phyloP scores from a whole-genome alignment of 2,888 invertebrate species.

The Drosophila mimetica region DNA sequence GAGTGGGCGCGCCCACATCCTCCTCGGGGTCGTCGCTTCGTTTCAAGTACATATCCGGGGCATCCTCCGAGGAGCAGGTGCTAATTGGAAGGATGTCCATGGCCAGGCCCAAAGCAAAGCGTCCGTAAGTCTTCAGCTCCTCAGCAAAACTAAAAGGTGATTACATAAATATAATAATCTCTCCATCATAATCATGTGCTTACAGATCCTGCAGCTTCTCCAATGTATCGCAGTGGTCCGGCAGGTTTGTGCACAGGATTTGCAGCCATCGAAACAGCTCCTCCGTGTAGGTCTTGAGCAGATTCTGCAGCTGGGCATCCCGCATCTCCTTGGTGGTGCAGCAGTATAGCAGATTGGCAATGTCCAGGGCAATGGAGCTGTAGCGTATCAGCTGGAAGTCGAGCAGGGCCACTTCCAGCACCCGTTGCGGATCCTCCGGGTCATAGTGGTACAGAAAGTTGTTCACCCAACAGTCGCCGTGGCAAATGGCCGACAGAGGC shows the following conservation, averaged over 20 bases:
- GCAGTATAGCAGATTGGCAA: constrained; percentile 88
- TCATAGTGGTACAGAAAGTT: constrained; percentile 88
- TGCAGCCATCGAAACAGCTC: constrained; percentile 86
- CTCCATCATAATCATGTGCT: neutral
- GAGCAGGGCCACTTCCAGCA: constrained; percentile 87
- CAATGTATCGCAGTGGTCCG: constrained; percentile 83
- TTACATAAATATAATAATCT: neutral
- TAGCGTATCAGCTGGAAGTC: constrained; percentile 90
- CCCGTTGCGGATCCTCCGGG: constrained; percentile 82
- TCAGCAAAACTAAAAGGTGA: constrained; percentile 85
- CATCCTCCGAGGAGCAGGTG: constrained; percentile 89
- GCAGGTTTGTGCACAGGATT: constrained; percentile 85
- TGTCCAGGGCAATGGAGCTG: constrained; percentile 89
- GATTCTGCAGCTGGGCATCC: constrained; percentile 86
- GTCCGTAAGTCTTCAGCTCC: constrained; percentile 87
- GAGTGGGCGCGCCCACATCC: constrained; percentile 79
- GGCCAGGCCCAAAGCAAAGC: constrained; percentile 89
- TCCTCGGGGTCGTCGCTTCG: constrained; percentile 81
- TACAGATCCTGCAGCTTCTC: constrained; percentile 84
- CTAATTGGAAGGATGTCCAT: constrained; percentile 90
- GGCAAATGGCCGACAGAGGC: constrained; percentile 89
- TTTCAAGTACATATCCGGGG: constrained; percentile 88
- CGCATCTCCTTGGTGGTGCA: constrained; percentile 88
- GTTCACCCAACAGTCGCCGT: constrained; percentile 91
- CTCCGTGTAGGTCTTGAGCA: constrained; percentile 87